phyloP scores from a whole-genome alignment of 2,797 vertebrate genomes.

The Ara ararauna region DNA sequence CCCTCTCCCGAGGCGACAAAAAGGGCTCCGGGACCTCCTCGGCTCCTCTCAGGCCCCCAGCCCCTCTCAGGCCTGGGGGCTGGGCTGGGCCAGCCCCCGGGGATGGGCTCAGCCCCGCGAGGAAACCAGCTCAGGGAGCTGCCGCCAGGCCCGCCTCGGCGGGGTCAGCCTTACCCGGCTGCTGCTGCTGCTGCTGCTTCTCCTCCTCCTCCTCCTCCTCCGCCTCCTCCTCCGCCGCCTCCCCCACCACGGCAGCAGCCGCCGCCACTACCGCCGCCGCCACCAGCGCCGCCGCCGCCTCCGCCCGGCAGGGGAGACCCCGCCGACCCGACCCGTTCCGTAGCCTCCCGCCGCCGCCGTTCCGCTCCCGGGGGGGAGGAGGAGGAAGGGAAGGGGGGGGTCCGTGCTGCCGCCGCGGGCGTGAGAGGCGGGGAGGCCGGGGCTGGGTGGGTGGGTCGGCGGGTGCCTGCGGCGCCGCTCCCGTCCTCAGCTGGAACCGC shows the following conservation, averaged over 20 bases:
- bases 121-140: neutral
- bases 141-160: conserved; percentile 34
- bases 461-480: conserved; percentile 61
- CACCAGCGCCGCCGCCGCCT: conserved; percentile 68
- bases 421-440: neutral
- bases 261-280: conserved; percentile 62
- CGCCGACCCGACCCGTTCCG: conserved; percentile 62
- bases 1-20: neutral
- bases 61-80: neutral
- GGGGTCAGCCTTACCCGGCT: conserved; percentile 56
- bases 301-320: conserved; percentile 75
- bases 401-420: conserved; percentile 49
- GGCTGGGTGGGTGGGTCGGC: neutral
- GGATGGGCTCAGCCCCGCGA: neutral
- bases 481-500: conserved; percentile 45
- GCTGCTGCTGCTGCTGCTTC: neutral
- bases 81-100: neutral
- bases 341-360: conserved; percentile 60
- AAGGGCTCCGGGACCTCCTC: neutral
- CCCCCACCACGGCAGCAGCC: conserved; percentile 66
- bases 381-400: neutral
- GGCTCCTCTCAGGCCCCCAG: neutral
- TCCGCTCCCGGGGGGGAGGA: conserved; percentile 53
- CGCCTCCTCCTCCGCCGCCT: conserved; percentile 39
- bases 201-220: conserved; percentile 27